These are phyloP conservation scores for Hemiscyllium ocellatum DNA, from an alignment of 2,113 vertebrate species.

Conservation along the genomic window DNA sequence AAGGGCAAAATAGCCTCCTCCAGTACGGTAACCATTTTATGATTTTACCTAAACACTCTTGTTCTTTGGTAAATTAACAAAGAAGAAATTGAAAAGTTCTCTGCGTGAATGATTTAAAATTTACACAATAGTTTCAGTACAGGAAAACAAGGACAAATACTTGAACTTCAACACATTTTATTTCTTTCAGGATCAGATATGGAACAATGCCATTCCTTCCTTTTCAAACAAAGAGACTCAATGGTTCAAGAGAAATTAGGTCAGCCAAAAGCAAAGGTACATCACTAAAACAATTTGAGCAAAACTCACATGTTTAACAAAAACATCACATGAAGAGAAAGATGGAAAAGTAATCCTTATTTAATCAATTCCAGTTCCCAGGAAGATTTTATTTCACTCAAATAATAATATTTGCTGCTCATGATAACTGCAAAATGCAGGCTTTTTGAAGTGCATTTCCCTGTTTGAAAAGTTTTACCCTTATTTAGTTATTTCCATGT, in stretches of 20 bases:
- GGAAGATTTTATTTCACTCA: background rate
- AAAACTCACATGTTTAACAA: constrained; percentile 22
- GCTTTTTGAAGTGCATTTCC: background rate
- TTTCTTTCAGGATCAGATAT: background rate
- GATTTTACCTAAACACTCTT: background rate
- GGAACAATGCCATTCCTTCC: constrained; percentile 9
- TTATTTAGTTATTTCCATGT: background rate
- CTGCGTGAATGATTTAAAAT: background rate
- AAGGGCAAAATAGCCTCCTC: no score
- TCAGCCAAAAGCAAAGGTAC: background rate
- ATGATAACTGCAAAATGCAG: background rate
- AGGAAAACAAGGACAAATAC: background rate
- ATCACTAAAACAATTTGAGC: constrained; percentile 10
- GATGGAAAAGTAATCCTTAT: background rate
- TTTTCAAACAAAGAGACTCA: background rate
- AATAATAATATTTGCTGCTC: background rate
- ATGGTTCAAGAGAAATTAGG: constrained; percentile 8
- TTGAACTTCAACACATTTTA: constrained; percentile 2
- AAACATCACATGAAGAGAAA: background rate
- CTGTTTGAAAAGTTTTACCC: background rate
- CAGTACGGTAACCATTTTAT: no score
- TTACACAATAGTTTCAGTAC: background rate
- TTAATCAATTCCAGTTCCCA: background rate
- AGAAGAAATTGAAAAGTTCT: background rate
- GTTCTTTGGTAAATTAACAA: background rate